These are phyloP conservation scores for Plusia festucae DNA, from an alignment of 2,888 invertebrate species.

Conservation along the genomic window DNA sequence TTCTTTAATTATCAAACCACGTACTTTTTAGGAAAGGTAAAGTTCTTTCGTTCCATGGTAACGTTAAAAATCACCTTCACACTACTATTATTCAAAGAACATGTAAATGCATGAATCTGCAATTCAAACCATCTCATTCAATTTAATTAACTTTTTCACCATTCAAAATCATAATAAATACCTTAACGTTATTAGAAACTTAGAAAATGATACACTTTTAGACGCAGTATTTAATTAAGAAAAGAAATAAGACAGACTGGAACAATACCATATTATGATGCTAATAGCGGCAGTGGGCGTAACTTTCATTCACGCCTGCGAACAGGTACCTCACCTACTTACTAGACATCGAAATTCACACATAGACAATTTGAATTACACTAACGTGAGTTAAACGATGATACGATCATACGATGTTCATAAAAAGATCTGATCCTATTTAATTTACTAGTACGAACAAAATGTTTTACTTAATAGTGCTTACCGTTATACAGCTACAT, in stretches of 20 bases:
- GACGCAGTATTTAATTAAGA: conserved; percentile 3
- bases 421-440: neutral
- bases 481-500: neutral
- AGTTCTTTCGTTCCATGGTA: neutral
- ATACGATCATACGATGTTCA: conserved; percentile 3
- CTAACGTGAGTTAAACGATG: neutral
- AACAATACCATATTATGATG: conserved; percentile 52
- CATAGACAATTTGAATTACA: conserved; percentile 16
- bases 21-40: neutral
- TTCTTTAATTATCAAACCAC: neutral
- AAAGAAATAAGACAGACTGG: conserved; percentile 20
- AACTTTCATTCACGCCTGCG: conserved; percentile 54
- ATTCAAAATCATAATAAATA: neutral
- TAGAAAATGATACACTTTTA: conserved; percentile 8
- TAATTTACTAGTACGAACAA: neutral
- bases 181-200: neutral
- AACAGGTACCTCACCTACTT: conserved; percentile 54
- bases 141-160: neutral
- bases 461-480: neutral
- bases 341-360: conserved; percentile 32
- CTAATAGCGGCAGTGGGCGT: conserved; percentile 48
- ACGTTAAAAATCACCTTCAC: conserved; percentile 3
- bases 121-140: neutral
- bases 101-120: neutral
- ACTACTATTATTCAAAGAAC: neutral